Evolutionary conservation across 2,113 vertebrate species (phyloP), one percentile per base, ranked within the genome.

Genomic region (Eurypyga helias): DNA sequence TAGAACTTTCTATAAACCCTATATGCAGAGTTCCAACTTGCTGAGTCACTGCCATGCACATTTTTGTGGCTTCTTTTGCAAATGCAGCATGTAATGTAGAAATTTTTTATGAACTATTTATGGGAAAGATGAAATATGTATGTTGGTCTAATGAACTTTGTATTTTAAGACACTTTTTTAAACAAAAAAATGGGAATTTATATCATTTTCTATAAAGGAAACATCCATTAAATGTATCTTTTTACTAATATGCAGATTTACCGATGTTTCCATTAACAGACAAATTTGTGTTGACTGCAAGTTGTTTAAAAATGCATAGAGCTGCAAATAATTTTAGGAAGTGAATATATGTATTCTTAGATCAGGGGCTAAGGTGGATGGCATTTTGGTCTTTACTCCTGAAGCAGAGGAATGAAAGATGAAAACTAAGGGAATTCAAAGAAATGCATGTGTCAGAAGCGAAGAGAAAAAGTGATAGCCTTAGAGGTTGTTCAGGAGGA

Each of bases 1-100:
- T 92, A 95, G 54, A 78, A 61, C 75, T 97, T 97, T 97, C 81
- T 94, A 28, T 97, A 97, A 96, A 95, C 66, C 80, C 61, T 96
- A 60, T 90, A 91, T 93, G 76, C 77, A 91, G 91, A 94, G 95
- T 97, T 96, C 90, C 93, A 96, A 20, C 86, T 92, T 97, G 52
- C 93, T 98, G 96, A 98, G 94, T 98, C 96, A 98, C 76, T 93
- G 43, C 66, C 83, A 73, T 96, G 91, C 93, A 96, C 79, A 93
- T 95, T 97, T 96, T 92, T 95, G 87, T 96, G 89, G 89, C 43
- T 95, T 51, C 78, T 96, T 97, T 90, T 96, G 81, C 87, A 92
- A 93, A n/a, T 96, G 72, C 33, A 92, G 34, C 85, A 93, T 94
- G 67, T 55, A 93, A 82, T 66, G 67, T 93, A 79, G 87, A 69